phyloP scores from a whole-genome alignment of 2,797 vertebrate species.

The Perdix hodgsoniae region DNA sequence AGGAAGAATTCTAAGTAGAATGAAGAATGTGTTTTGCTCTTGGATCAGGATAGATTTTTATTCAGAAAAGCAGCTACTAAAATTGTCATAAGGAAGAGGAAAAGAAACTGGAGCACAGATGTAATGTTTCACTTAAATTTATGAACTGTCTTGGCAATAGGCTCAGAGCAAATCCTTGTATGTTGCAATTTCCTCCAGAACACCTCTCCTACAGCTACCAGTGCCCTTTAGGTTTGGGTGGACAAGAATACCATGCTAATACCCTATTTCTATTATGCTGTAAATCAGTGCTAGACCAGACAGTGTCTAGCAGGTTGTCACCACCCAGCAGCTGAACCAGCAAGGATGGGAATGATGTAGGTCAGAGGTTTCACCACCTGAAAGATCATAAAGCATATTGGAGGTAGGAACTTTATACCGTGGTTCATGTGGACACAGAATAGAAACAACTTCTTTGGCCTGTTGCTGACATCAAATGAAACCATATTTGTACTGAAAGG shows the following conservation, averaged over 20 bases:
- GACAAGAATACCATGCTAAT: constrained; percentile 61
- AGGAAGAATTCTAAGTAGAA: not conserved
- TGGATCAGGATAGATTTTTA: not conserved
- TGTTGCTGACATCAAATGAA: constrained; percentile 40
- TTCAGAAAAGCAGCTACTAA: not conserved
- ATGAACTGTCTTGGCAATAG: constrained; percentile 43
- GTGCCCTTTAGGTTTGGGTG: constrained; percentile 53
- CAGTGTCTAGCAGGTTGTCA: constrained; percentile 67
- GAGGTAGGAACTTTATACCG: constrained; percentile 58
- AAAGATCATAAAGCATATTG: constrained; percentile 63
- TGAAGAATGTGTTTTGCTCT: not conserved
- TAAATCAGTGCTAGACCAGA: constrained; percentile 71
- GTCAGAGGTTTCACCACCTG: constrained; percentile 65
- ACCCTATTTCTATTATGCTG: constrained; percentile 69
- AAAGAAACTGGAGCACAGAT: not conserved
- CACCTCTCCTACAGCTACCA: constrained; percentile 7
- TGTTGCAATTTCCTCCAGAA: constrained; percentile 67
- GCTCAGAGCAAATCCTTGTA: constrained; percentile 52
- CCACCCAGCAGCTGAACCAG: constrained; percentile 69
- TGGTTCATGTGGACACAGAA: constrained; percentile 8
- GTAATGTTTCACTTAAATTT: constrained; percentile 55
- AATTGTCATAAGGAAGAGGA: not conserved
- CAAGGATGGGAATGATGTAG: constrained; percentile 68
- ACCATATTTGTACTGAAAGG: constrained; percentile 30
- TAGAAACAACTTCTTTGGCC: constrained; percentile 36